These are phyloP conservation scores for Tribolium castaneum DNA, from an alignment of 1,140 invertebrate species.

Conservation along the genomic window DNA sequence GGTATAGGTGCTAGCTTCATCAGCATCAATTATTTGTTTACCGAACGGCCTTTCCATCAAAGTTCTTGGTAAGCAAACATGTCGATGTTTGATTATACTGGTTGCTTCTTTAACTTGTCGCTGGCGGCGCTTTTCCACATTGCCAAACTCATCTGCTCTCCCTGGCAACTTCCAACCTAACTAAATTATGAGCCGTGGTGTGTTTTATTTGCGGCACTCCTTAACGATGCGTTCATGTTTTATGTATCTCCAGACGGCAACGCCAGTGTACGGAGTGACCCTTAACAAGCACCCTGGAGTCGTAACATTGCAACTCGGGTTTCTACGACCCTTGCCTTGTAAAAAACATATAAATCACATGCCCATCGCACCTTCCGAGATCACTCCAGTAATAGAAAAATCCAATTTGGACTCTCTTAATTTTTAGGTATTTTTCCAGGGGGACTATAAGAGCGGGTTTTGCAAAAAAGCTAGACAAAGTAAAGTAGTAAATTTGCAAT, in stretches of 20 bases:
- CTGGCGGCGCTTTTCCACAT: slow-evolving; percentile 15
- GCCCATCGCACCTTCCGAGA: slow-evolving; percentile 12
- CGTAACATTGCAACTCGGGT: slow-evolving; percentile 9
- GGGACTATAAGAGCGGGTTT: too few species aligned
- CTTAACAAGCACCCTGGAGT: slow-evolving; percentile 46
- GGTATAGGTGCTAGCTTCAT: neutral
- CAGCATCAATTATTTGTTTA: neutral
- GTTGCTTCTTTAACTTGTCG: slow-evolving; percentile 25
- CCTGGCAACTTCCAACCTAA: slow-evolving; percentile 39
- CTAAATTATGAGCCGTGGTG: slow-evolving; percentile 48
- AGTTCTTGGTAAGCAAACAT: slow-evolving; percentile 18
- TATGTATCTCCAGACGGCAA: slow-evolving; percentile 47
- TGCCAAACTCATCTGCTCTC: slow-evolving; percentile 8
- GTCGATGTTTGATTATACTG: slow-evolving; percentile 27
- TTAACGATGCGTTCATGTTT: slow-evolving; percentile 52
- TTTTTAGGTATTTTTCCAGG: too few species aligned
- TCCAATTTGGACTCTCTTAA: neutral
- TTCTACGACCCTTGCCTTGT: slow-evolving; percentile 36
- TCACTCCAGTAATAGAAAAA: slow-evolving; percentile 30
- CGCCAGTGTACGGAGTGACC: slow-evolving; percentile 34
- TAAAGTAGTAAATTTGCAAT: neutral
- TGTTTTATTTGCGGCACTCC: slow-evolving; percentile 49
- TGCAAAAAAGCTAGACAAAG: too few species aligned
- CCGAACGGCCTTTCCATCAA: slow-evolving; percentile 12
- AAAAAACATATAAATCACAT: slow-evolving; percentile 32